These are phyloP conservation scores for Centropristis striata DNA, from an alignment of 2,113 vertebrate species.

Conservation along the genomic window DNA sequence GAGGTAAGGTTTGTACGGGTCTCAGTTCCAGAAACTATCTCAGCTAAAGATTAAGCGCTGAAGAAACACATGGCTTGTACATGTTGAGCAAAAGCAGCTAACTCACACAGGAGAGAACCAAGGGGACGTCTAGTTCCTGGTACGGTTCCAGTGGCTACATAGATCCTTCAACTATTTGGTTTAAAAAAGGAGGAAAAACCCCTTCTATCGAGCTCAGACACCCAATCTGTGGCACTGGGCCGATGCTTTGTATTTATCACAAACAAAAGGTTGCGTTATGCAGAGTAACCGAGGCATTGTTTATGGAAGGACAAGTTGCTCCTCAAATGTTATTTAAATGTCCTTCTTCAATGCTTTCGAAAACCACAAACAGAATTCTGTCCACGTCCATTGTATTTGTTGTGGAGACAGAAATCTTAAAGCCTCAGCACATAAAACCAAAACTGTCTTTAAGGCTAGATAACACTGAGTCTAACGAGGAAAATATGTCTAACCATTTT, in stretches of 20 bases:
- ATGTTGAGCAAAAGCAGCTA: neutral
- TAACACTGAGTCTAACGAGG: neutral
- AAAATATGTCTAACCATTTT: neutral
- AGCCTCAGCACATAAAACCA: slow-evolving; percentile 8
- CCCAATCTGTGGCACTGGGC: neutral
- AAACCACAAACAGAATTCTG: neutral
- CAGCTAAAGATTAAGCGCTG: neutral
- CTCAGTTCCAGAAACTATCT: neutral
- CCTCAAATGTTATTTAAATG: slow-evolving; percentile 2
- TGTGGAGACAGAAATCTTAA: slow-evolving; percentile 8
- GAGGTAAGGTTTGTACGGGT: neutral
- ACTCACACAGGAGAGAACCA: too few relatives aligned
- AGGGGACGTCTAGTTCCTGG: neutral
- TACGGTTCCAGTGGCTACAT: neutral
- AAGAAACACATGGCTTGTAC: neutral
- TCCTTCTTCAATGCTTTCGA: neutral
- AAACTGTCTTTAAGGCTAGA: neutral
- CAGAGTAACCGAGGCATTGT: neutral
- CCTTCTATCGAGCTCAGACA: neutral
- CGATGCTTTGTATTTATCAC: neutral
- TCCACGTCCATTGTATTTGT: neutral
- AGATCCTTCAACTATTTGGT: neutral
- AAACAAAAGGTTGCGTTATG: neutral
- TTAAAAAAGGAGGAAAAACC: neutral
- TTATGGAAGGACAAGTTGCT: neutral